Evolutionary conservation across 2,113 vertebrate genomes (phyloP).

Genomic region (Leptobrachium leishanense): DNA sequence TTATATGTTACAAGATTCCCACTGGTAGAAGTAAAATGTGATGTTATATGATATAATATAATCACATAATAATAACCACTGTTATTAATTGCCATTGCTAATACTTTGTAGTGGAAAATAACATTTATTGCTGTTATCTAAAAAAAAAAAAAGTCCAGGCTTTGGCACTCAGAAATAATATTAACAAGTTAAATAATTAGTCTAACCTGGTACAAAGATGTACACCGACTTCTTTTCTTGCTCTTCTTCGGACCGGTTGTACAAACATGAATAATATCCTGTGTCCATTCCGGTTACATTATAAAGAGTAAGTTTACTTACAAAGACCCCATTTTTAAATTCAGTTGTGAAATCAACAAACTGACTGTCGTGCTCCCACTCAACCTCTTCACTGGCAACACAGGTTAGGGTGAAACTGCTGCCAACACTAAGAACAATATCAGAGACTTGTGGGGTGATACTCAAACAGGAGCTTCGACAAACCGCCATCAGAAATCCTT

Average conservation of each 20-base stretch:
- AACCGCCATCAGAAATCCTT: conserved; percentile 51
- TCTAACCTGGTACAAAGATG: conserved; percentile 87
- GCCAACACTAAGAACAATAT: conserved; percentile 71
- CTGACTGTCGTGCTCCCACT: conserved; percentile 71
- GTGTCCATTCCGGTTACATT: conserved; percentile 79
- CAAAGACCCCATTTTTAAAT: conserved; percentile 53
- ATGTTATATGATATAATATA: too few species aligned
- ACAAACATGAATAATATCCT: conserved; percentile 78
- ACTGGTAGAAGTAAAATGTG: too few species aligned
- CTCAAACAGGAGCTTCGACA: conserved; percentile 57
- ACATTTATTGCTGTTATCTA: too few species aligned
- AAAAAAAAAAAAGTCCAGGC: too few species aligned
- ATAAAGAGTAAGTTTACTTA: conserved; percentile 71
- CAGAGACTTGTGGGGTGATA: conserved; percentile 65
- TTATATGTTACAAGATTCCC: too few species aligned
- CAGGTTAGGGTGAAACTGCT: conserved; percentile 77
- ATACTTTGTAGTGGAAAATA: too few species aligned
- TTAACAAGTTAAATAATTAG: neutral
- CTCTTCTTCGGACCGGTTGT: conserved; percentile 55
- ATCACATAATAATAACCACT: too few species aligned
- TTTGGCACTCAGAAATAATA: too few species aligned
- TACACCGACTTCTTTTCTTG: conserved; percentile 66
- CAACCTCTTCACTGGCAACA: conserved; percentile 57
- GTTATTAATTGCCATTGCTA: too few species aligned
- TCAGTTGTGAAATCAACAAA: conserved; percentile 6